Evolutionary conservation across 2,113 vertebrate species (phyloP), one percentile per base, ranked within the genome.

Genomic region (Procavia capensis): DNA sequence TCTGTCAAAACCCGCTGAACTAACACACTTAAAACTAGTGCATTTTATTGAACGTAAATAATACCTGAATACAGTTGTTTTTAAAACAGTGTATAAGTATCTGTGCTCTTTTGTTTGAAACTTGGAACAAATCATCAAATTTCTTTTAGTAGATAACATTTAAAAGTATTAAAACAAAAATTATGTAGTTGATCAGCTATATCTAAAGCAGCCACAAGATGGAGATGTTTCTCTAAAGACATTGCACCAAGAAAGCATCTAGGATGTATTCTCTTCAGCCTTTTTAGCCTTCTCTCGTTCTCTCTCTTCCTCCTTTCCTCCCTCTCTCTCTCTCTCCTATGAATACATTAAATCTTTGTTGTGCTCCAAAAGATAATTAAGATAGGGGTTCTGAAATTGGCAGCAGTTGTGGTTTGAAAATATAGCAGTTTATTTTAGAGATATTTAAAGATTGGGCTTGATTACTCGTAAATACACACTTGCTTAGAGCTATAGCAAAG

Each of bases 151-250:
- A 25, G 47, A 31, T 31, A 95, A 81, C 64, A 14, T 34, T 64
- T 11, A 47, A 24, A 96, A 86, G n/a, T 31, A 20, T 31, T 80
- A 34, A 47, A 86, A 47, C 59, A 19, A 34, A 24, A 27, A n/a
- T 17, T 24, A 0, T 25, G 1, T 20, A 5, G 59, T 84, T 75
- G 17, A 22, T 45, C 41, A 20, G 66, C 39, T 88, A 72, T 87
- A 59, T 7, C n/a, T 43, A 34, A 59, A 74, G 78, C 7, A 70
- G 41, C 88, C 97, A 94, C 93, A 39, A 93, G 95, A 63, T 95
- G 96, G 96, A 89, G 7, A 9, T 54, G 72, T 83, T 64, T n/a
- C 91, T 24, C 61, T 75, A 87, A 25, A 88, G 78, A 88, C 43
- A 68, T 8, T 7, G 17, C 20, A 24, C 70, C 70, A 72, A 72